phyloP scores from a whole-genome alignment of 2,888 invertebrate species.

The Drosophila algonquin region DNA sequence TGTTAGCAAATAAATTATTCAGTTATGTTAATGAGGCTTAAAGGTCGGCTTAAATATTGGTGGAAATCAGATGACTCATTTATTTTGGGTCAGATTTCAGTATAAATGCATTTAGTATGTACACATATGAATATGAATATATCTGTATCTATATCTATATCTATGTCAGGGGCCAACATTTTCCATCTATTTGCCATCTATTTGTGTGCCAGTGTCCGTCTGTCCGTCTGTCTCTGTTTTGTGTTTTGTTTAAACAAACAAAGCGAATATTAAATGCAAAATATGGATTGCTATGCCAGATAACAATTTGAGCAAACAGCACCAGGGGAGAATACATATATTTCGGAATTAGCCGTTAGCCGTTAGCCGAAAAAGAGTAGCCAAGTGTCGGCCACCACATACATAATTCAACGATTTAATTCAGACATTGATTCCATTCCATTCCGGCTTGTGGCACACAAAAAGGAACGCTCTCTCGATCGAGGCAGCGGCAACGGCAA shows the following conservation, averaged over 20 bases:
- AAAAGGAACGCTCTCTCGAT: background rate
- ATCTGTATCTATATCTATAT: background rate
- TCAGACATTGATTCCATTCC: background rate
- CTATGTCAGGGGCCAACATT: background rate
- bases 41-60: background rate
- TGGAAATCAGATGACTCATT: background rate
- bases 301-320: background rate
- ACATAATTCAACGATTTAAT: conserved; percentile 1
- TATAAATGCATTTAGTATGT: too few species aligned
- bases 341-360: background rate
- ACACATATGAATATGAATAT: too few species aligned
- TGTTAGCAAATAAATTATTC: background rate
- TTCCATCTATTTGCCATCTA: background rate
- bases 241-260: conserved; percentile 23
- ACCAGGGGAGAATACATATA: background rate
- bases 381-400: background rate
- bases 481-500: background rate
- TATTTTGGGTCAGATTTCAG: too few species aligned
- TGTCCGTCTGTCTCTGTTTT: too few species aligned
- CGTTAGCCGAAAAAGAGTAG: background rate
- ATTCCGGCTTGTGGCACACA: background rate
- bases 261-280: background rate
- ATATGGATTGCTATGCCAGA: conserved; percentile 14
- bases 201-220: too few species aligned
- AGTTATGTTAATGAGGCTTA: background rate